Evolutionary conservation across 2,113 vertebrate genomes (phyloP).

Genomic region (Micronycteris hirsuta): DNA sequence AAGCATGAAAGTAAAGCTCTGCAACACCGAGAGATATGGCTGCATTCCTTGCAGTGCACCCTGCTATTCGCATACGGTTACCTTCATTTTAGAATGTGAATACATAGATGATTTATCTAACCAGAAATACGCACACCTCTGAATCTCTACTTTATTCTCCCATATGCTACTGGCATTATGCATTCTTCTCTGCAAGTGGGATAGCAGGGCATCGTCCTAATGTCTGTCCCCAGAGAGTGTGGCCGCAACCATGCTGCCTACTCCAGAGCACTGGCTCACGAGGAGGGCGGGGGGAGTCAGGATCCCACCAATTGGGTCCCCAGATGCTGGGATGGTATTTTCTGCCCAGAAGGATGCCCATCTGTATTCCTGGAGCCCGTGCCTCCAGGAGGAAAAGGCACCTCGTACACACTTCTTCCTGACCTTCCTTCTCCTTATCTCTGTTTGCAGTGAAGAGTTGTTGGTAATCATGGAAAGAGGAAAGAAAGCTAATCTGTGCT

Average conservation of each 20-base stretch:
- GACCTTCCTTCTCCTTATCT: neutral
- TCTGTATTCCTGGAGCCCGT: too few relatives aligned
- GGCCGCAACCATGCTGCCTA: neutral
- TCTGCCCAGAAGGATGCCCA: neutral
- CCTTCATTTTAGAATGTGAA: neutral
- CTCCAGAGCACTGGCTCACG: too few relatives aligned
- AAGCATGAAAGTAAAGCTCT: neutral
- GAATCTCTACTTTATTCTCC: neutral
- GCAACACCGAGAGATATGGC: neutral
- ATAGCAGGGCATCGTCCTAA: neutral
- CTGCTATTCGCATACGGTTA: neutral
- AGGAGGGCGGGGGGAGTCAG: too few relatives aligned
- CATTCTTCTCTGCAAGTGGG: neutral
- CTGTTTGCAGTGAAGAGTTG: neutral
- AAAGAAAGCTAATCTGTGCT: fast-evolving
- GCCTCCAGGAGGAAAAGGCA: neutral
- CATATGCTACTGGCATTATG: neutral
- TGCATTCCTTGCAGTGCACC: neutral
- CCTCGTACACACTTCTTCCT: neutral
- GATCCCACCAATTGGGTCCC: neutral
- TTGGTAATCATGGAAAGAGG: fast-evolving
- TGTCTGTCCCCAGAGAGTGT: neutral
- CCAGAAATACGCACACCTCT: neutral
- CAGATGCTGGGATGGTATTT: fast-evolving
- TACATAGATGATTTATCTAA: neutral